Base-by-base conservation (phyloP, 2,888 invertebrate species). In the Hipparchia semele region DNA sequence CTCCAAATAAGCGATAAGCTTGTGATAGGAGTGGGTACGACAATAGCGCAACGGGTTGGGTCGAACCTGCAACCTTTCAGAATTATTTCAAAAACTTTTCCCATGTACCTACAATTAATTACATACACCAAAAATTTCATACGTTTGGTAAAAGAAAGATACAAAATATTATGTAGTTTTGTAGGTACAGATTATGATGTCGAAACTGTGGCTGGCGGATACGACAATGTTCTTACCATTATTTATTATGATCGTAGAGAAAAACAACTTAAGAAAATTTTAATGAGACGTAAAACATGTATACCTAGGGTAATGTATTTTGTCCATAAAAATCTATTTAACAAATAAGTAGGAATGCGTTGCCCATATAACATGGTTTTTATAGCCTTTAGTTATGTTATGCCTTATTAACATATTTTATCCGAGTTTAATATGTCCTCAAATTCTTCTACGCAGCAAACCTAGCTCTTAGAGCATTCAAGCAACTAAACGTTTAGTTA, bases 11-110 rank as follows among this genome's bases (percentile, higher is more conserved):
- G 23, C 23, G 23, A 23, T 23, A 23, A 23, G 23, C 23, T 23
- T 23, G 23, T 23, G 23, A 23, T 23, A 23, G 23, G 23, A 23
- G 23, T 23, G 23, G 23, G 23, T 23, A 23, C 23, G 23, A 23
- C 23, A 23, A 23, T 23, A 23, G 23, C 23, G 23, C 23, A 23
- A 23, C 1, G 23, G 23, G 23, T 23, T 0, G 23, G 23, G 23
- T 23, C 23, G 23, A 23, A 23, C 23, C 23, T 23, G 23, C 23
- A 23, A 23, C 23, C 23, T 23, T 23, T 23, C 23, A 23, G 23
- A 23, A 45, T 46, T 6, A 68, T 68, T 68, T 68, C 46, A 68
- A 68, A 58, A 68, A 58, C 68, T 58, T 68, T 68, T 68, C 56
- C 45, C 23, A 68, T 67, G 2, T 5, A 56, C 45, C 39, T 13